Evolutionary conservation across 2,113 vertebrate species (phyloP).

Genomic region (Ciconia maguari): DNA sequence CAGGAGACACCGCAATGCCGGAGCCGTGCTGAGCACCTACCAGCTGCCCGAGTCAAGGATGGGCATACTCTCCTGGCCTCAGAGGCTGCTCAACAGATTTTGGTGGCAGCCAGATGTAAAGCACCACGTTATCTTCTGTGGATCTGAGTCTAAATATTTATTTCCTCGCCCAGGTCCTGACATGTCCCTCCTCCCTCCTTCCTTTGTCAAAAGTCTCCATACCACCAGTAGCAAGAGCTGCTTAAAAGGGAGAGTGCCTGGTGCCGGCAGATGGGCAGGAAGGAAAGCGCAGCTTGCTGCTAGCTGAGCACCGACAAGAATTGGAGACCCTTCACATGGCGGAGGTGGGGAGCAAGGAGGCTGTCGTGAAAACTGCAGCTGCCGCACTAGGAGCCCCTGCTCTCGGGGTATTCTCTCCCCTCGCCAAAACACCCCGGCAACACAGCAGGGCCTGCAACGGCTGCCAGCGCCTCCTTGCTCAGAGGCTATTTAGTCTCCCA

Average conservation of each 20-base stretch:
- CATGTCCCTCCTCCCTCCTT: background rate
- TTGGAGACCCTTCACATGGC: background rate
- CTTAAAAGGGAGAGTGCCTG: background rate
- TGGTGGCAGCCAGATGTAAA: background rate
- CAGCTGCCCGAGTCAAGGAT: background rate
- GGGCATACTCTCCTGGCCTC: background rate
- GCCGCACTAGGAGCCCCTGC: background rate
- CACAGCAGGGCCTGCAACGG: background rate
- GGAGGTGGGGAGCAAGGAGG: background rate
- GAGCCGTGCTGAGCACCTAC: background rate
- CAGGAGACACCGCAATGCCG: background rate
- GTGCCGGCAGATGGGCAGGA: background rate
- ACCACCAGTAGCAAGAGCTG: background rate
- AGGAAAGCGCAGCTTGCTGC: background rate
- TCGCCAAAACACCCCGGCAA: background rate
- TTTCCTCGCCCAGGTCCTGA: background rate
- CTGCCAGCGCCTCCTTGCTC: background rate
- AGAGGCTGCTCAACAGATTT: background rate
- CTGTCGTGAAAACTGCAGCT: background rate
- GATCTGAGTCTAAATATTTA: background rate
- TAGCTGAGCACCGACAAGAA: rapidly evolving
- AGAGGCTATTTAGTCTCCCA: background rate
- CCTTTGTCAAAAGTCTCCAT: background rate
- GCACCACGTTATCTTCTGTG: background rate
- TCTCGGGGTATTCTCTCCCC: background rate